A percentile compares a stretch with the other conserved stretches of the same genome.
These are phyloP conservation scores for Charadrius vociferus DNA, from an alignment of 2,113 vertebrate genomes.

Conservation along the genomic window DNA sequence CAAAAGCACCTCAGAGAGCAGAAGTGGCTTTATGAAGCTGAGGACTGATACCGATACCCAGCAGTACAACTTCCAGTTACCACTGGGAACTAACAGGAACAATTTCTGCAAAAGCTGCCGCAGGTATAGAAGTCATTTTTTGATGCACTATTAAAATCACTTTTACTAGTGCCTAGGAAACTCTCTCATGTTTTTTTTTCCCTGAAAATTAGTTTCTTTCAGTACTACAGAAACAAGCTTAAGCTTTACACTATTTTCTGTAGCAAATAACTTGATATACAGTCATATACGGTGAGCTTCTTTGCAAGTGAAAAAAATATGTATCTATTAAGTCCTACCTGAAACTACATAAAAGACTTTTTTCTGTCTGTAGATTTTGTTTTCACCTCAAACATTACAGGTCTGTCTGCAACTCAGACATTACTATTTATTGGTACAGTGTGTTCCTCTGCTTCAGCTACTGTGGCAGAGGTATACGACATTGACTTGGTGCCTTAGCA, in stretches of 20 bases:
- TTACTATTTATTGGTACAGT: slow-evolving; percentile 15
- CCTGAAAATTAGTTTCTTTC: neutral
- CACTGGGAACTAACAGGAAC: neutral
- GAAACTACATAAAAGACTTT: neutral
- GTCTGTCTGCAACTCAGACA: neutral
- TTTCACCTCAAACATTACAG: neutral
- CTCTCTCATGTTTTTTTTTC: neutral
- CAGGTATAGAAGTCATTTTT: neutral
- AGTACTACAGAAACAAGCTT: neutral
- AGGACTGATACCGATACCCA: neutral
- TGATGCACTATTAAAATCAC: neutral
- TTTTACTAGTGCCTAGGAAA: neutral
- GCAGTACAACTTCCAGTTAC: neutral
- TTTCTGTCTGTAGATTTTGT: neutral
- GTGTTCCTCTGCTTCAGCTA: neutral
- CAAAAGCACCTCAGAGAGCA: neutral
- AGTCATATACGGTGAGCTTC: neutral
- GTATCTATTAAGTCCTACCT: neutral
- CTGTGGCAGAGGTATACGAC: neutral
- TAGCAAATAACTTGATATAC: neutral
- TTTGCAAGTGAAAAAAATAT: neutral
- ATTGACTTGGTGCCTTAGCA: slow-evolving; percentile 34
- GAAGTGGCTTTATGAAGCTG: neutral
- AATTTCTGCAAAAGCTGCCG: neutral
- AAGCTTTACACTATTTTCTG: neutral